Percentiles rank a stretch among this genome's conserved stretches.
Evolutionary conservation across 2,888 invertebrate genomes (phyloP).

Genomic region (Dorcus parallelipipedus): DNA sequence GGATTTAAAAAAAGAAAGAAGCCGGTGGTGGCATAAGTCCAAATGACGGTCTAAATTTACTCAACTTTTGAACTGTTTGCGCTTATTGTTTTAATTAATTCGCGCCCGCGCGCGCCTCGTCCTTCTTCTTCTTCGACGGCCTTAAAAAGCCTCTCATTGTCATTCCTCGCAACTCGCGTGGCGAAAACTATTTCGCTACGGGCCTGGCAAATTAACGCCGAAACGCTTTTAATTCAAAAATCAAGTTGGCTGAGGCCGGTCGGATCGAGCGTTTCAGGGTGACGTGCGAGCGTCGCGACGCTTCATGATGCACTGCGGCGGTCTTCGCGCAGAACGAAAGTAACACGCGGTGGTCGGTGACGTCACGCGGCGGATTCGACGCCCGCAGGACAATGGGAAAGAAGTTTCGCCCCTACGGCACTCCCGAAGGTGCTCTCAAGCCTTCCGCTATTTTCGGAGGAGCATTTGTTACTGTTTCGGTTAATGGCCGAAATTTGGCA

Average conservation of each 20-base stretch:
- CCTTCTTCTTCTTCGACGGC: too few relatives aligned
- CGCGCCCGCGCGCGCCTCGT: too few relatives aligned
- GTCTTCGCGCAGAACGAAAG: slow-evolving; percentile 8
- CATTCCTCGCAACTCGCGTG: too few relatives aligned
- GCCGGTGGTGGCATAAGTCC: slow-evolving; percentile 12
- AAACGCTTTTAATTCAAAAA: too few relatives aligned
- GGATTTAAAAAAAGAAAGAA: slow-evolving; percentile 7
- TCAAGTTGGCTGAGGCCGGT: too few relatives aligned
- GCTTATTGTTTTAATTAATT: too few relatives aligned
- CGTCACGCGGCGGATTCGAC: slow-evolving; percentile 18
- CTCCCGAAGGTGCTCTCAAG: neutral
- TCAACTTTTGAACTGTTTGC: slow-evolving; percentile 2
- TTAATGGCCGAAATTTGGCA: slow-evolving; percentile 20
- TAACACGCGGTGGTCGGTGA: slow-evolving; percentile 22
- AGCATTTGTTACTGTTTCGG: slow-evolving; percentile 14
- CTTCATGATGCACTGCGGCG: slow-evolving; percentile 17
- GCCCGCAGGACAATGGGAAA: slow-evolving; percentile 4
- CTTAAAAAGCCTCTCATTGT: too few relatives aligned
- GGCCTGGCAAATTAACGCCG: too few relatives aligned
- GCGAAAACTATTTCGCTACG: too few relatives aligned
- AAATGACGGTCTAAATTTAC: slow-evolving; percentile 10
- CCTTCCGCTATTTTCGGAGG: slow-evolving; percentile 8
- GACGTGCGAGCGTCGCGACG: slow-evolving; percentile 3
- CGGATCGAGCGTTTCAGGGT: neutral
- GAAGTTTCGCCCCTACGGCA: slow-evolving; percentile 2